Evolutionary conservation across 2,888 invertebrate genomes (phyloP), one percentile per base, ranked within the genome.

Genomic region (Andrena minutula): DNA sequence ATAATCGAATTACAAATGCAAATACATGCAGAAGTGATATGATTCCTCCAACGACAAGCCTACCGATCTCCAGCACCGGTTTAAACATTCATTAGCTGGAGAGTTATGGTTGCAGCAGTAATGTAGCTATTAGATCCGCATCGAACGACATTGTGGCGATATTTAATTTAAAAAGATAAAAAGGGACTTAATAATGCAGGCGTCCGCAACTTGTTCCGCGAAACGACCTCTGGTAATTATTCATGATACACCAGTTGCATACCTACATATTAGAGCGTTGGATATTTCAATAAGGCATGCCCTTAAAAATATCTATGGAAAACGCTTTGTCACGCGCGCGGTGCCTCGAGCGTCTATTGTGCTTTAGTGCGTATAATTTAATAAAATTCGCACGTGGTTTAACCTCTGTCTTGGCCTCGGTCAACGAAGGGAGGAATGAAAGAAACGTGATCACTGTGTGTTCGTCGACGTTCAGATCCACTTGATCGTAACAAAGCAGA

Each of bases 161-260:
- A 60, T 49, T 60, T 72, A 49, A 72, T 65, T 71, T 26, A 51
- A 63, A 76, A n/a, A 35, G 6, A 32, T 10, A 16, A 7, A 23
- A n/a, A 10, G 26, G 3, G 5, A 4, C 1, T 66, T 63, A 66
- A 73, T 58, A 72, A 60, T 56, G 51, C 41, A 53, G 60, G 12
- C 41, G 53, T 7, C 32, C 53, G 8, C 23, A 35, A 26, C 26
- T 8, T 30, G 47, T 23, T 61, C 2, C 16, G 10, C 30, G 20
- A 49, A 60, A 47, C 35, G 66, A 65, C 70, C 70, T 58, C 71
- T 63, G 3, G 32, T 80, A 49, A 53, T 23, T 76, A 72, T 75
- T 71, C 30, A 75, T 69, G 16, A 35, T 56, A 8, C 23, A 41
- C 26, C 26, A 53, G n/a, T 10, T 66, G 41, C 47, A 61, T 71